phyloP scores from a whole-genome alignment of 2,888 invertebrate genomes.

The Entomobrya proxima region DNA sequence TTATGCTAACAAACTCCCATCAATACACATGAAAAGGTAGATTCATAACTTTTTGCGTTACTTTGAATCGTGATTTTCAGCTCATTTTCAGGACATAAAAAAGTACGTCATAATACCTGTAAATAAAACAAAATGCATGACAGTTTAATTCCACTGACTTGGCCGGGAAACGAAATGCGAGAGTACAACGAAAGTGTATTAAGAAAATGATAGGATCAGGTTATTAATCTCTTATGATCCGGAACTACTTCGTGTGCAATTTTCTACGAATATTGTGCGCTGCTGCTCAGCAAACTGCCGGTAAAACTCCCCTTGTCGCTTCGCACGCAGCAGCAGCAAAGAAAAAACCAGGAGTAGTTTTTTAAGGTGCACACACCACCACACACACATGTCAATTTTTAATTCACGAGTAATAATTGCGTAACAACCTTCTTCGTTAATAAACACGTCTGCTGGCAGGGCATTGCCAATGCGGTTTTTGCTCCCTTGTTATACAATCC shows the following conservation, averaged over 20 bases:
- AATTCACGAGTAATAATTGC: constrained; percentile 43
- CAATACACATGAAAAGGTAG: neutral
- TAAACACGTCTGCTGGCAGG: constrained; percentile 23
- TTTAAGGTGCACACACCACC: constrained; percentile 9
- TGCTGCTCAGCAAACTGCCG: neutral
- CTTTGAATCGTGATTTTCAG: constrained; percentile 25
- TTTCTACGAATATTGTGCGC: neutral
- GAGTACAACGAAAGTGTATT: neutral
- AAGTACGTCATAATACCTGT: neutral
- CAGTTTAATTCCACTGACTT: constrained; percentile 51
- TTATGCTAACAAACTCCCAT: constrained; percentile 20
- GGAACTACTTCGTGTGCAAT: constrained; percentile 58
- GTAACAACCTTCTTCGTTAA: constrained; percentile 14
- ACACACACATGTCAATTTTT: constrained; percentile 38
- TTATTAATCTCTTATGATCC: constrained; percentile 68
- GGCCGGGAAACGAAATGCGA: neutral
- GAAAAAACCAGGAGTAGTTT: neutral
- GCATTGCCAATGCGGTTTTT: neutral
- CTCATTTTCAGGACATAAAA: constrained; percentile 6
- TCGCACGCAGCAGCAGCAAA: constrained; percentile 7
- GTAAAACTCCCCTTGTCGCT: constrained; percentile 17
- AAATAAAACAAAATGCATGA: constrained; percentile 34
- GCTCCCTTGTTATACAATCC: constrained; percentile 24
- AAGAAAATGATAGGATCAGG: constrained; percentile 62
- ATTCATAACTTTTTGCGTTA: neutral